These are phyloP conservation scores for Megalopta genalis DNA, from an alignment of 1,140 invertebrate genomes.

Conservation along the genomic window DNA sequence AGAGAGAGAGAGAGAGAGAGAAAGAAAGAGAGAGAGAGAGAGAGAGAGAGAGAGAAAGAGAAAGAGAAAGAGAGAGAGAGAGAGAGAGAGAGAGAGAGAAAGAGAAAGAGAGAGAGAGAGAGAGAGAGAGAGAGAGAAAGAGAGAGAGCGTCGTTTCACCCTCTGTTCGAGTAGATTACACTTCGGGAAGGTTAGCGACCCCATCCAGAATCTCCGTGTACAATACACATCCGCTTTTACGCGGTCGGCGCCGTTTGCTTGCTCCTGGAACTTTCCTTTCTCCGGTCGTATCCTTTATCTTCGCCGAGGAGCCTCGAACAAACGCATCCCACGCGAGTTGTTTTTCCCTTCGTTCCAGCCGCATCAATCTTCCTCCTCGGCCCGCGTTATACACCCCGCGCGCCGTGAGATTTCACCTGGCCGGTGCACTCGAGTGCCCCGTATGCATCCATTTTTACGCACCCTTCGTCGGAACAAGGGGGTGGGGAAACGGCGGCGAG, in stretches of 20 bases:
- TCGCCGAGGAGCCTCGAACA: conserved; percentile 22
- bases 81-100: no score
- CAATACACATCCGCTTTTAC: conserved; percentile 7
- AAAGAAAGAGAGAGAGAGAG: no score
- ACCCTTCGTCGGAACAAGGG: neutral
- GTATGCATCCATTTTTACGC: neutral
- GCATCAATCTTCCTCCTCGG: conserved; percentile 49
- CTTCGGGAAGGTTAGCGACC: neutral
- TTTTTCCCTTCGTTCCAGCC: conserved; percentile 48
- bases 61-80: no score
- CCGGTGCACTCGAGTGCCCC: neutral
- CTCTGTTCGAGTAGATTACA: neutral
- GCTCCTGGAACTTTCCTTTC: neutral
- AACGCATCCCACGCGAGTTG: conserved; percentile 54
- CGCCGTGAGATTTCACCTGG: conserved; percentile 17
- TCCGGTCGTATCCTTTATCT: conserved; percentile 30
- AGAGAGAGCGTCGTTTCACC: neutral
- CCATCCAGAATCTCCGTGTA: neutral
- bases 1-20: no score
- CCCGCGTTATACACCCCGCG: neutral
- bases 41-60: no score
- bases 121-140: no score
- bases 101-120: no score
- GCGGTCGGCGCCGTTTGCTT: conserved; percentile 27
- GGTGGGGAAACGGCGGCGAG: neutral